A percentile compares a stretch with the other conserved stretches of the same genome.
Conservation (phyloP, 2,113 vertebrate species). For the Pipa parva region DNA sequence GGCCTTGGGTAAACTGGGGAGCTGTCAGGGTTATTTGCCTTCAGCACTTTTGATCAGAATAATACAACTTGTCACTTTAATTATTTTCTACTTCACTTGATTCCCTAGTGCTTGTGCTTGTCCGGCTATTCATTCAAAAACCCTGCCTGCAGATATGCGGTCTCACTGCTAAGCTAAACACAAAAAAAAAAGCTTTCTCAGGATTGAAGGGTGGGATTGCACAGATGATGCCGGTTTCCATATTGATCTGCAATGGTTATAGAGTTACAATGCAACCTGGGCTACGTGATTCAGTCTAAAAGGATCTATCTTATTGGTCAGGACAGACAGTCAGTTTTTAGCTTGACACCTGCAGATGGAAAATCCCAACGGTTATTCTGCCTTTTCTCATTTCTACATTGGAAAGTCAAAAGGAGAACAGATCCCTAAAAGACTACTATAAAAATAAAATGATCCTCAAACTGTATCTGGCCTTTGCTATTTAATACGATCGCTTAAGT, state of each 20-base stretch:
- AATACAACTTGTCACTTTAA: conserved; percentile 44
- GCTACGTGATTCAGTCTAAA: conserved; percentile 17
- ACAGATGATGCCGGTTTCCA: conserved; percentile 8
- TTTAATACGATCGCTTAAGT: too few species aligned
- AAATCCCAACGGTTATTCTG: too few species aligned
- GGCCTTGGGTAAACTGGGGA: conserved; percentile 39
- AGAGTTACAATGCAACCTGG: conserved; percentile 15
- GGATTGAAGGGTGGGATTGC: not conserved
- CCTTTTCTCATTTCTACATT: too few species aligned
- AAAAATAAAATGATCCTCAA: too few species aligned
- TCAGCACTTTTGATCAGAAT: conserved; percentile 44
- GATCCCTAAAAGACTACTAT: too few species aligned
- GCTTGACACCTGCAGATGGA: not conserved
- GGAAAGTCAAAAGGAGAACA: too few species aligned
- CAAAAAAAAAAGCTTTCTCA: conserved; percentile 34
- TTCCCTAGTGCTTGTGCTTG: conserved; percentile 27
- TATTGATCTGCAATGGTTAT: conserved; percentile 15
- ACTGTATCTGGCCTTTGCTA: too few species aligned
- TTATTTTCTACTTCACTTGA: conserved; percentile 42
- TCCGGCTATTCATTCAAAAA: conserved; percentile 34
- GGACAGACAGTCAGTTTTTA: conserved; percentile 1
- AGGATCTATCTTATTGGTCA: not conserved
- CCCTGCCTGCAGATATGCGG: conserved; percentile 30
- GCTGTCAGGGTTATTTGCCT: conserved; percentile 44
- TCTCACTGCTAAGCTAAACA: conserved; percentile 28